phyloP scores from a whole-genome alignment of 2,888 invertebrate genomes.

The Lasioglossum morio region DNA sequence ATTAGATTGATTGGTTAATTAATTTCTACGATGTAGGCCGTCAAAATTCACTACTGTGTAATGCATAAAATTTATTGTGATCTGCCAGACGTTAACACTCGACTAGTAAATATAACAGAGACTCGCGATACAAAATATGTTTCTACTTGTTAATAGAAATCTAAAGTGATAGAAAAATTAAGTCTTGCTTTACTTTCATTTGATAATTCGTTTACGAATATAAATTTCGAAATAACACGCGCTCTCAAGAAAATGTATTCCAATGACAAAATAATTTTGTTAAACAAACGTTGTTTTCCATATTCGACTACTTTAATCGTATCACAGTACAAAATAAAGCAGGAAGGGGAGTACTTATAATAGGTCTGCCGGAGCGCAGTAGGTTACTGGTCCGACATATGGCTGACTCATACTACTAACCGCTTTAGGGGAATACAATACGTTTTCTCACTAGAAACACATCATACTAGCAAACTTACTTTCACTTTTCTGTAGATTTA shows the following conservation, averaged over 20 bases:
- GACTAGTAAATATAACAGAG: not conserved
- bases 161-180: not conserved
- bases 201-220: not conserved
- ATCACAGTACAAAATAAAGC: not conserved
- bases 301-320: not conserved
- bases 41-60: not conserved
- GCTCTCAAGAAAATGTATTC: not conserved
- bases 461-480: not conserved
- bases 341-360: not conserved
- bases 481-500: not conserved
- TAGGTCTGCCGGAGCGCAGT: not conserved
- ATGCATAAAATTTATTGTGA: not conserved
- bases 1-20: not conserved
- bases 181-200: not conserved
- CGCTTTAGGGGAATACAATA: not conserved
- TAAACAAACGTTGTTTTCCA: not conserved
- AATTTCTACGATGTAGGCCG: not conserved
- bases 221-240: not conserved
- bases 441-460: not conserved
- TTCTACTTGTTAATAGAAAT: not conserved
- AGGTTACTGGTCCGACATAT: conserved; percentile 4
- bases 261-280: not conserved
- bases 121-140: not conserved
- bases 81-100: not conserved
- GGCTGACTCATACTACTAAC: conserved; percentile 11